Percentiles rank a stretch among this genome's conserved stretches.
Conservation (phyloP, 2,888 invertebrate genomes). For the Amaurobius ferox region DNA sequence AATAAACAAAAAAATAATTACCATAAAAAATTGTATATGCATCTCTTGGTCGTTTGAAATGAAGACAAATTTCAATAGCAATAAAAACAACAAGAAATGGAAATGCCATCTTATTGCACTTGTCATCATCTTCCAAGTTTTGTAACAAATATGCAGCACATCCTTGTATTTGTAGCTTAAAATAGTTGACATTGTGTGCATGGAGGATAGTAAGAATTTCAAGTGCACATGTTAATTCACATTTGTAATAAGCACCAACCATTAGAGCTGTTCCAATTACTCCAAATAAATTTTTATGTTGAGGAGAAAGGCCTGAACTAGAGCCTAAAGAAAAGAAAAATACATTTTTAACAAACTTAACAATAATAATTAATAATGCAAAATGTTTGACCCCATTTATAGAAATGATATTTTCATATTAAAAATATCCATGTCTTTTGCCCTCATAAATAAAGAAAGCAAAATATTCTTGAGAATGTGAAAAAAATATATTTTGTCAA, state of each 20-base stretch:
- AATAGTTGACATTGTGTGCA: background rate
- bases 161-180: background rate
- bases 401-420: too few species aligned
- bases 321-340: too few species aligned
- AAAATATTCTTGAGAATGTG: too few species aligned
- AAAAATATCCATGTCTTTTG: too few species aligned
- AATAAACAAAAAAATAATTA: too few species aligned
- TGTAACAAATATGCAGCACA: too few species aligned
- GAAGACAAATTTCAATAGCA: conserved; percentile 37
- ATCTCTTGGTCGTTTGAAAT: conserved; percentile 24
- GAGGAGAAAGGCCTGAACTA: too few species aligned
- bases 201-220: background rate
- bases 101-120: background rate
- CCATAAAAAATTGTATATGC: conserved; percentile 33
- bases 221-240: background rate
- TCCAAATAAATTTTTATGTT: background rate
- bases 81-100: conserved; percentile 21
- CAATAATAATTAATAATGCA: too few species aligned
- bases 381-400: too few species aligned
- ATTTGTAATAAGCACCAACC: background rate
- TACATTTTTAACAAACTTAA: too few species aligned
- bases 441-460: too few species aligned
- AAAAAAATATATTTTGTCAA: too few species aligned
- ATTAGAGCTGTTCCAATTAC: background rate
- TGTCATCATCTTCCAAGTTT: background rate